Conservation (phyloP, 2,797 vertebrate species). For the Hirundo rustica region DNA sequence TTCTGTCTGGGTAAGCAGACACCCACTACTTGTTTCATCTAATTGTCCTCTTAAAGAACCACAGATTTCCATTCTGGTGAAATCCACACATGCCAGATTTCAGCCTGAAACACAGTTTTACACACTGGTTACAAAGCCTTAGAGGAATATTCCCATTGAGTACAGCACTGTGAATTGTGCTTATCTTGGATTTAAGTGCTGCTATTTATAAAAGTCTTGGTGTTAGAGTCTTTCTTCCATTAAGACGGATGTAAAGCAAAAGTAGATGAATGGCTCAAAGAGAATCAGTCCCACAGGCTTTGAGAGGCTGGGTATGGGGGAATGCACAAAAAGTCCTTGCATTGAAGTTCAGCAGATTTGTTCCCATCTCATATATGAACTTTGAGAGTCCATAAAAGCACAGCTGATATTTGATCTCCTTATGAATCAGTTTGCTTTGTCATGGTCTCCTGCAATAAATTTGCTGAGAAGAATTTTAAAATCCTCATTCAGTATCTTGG, state of each 20-base stretch:
- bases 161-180: not conserved
- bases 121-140: not conserved
- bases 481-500: not conserved
- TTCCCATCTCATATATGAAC: not conserved
- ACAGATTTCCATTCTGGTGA: not conserved
- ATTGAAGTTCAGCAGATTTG: not conserved
- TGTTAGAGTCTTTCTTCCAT: not conserved
- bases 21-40: not conserved
- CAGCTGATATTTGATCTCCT: not conserved
- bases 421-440: not conserved
- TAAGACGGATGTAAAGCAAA: constrained; percentile 5
- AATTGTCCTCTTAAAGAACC: not conserved
- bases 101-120: not conserved
- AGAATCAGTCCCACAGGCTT: not conserved
- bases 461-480: not conserved
- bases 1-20: constrained; percentile 7
- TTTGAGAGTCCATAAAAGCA: not conserved
- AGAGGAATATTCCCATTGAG: not conserved
- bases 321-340: not conserved
- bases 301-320: not conserved
- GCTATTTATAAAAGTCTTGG: constrained; percentile 18
- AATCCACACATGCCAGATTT: not conserved
- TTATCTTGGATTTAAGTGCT: constrained; percentile 36
- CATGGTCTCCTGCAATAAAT: not conserved
- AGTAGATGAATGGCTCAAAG: constrained; percentile 7